phyloP scores from a whole-genome alignment of 2,888 invertebrate genomes.

The Campopleginae sp. region DNA sequence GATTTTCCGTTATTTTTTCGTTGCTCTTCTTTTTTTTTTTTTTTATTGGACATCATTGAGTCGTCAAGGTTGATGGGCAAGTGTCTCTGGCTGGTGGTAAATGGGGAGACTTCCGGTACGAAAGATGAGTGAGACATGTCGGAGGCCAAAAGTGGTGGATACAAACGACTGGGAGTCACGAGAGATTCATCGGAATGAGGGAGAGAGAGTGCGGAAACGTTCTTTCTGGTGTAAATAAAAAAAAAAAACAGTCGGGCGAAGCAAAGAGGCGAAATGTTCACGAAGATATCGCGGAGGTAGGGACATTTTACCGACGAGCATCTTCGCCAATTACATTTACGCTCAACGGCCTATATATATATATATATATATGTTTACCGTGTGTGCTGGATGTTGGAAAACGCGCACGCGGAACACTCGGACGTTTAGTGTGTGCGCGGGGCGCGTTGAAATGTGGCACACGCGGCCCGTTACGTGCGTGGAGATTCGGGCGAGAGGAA shows the following conservation, averaged over 20 bases:
- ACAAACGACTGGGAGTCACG: constrained; percentile 11
- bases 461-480: constrained; percentile 34
- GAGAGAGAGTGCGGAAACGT: constrained; percentile 51
- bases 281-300: constrained; percentile 3
- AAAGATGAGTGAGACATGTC: constrained; percentile 27
- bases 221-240: constrained; percentile 64
- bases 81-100: background rate
- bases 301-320: constrained; percentile 20
- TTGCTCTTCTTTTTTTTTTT: background rate
- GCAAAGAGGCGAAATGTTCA: constrained; percentile 46
- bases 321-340: constrained; percentile 61
- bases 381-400: constrained; percentile 65
- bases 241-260: constrained; percentile 38
- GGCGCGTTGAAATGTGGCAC: constrained; percentile 75
- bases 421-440: constrained; percentile 51
- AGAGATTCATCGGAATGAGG: background rate
- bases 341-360: constrained; percentile 68
- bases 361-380: too few species aligned
- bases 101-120: constrained; percentile 4
- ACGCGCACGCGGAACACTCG: constrained; percentile 66
- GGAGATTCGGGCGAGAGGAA: constrained; percentile 58
- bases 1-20: too few species aligned
- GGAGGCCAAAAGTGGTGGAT: background rate
- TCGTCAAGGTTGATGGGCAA: constrained; percentile 2
- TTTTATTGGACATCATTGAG: background rate